A percentile compares a stretch with the other conserved stretches of the same genome.
phyloP scores from a whole-genome alignment of 2,797 vertebrate genomes.

The Cirrhinus molitorella region DNA sequence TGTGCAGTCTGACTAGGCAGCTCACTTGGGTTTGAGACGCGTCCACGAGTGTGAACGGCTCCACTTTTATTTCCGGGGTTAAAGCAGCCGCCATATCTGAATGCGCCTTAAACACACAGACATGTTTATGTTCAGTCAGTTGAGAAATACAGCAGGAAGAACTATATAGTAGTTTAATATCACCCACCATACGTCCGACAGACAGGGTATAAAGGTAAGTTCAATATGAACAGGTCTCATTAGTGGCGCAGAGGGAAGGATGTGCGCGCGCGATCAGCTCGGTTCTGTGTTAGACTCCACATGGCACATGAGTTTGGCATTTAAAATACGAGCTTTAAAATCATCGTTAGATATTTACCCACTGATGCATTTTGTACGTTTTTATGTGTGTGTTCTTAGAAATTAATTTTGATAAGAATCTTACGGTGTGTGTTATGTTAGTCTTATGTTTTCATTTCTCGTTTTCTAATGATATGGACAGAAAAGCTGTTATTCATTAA shows the following conservation, averaged over 20 bases:
- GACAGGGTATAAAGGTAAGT: constrained; percentile 10
- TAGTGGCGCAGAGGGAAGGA: background rate
- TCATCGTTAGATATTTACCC: background rate
- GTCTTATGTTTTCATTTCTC: background rate
- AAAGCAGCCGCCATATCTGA: constrained; percentile 35
- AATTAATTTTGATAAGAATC: background rate
- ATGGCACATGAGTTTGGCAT: constrained; percentile 36
- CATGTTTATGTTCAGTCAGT: constrained; percentile 40
- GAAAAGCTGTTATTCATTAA: background rate
- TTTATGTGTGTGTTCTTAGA: background rate
- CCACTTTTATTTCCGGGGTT: constrained; percentile 17
- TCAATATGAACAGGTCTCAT: too few species aligned
- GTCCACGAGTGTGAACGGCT: background rate
- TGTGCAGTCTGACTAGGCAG: background rate
- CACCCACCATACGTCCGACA: background rate
- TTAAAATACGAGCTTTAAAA: constrained; percentile 9
- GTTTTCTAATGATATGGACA: too few species aligned
- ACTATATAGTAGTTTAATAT: constrained; percentile 21
- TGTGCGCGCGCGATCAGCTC: constrained; percentile 7
- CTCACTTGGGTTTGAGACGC: background rate
- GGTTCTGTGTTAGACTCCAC: constrained; percentile 6
- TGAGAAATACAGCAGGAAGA: constrained; percentile 17
- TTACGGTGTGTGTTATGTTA: background rate
- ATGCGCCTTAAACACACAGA: constrained; percentile 49
- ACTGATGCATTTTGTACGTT: background rate